Conservation (phyloP, 1,140 invertebrate species). For the Orussus abietinus region DNA sequence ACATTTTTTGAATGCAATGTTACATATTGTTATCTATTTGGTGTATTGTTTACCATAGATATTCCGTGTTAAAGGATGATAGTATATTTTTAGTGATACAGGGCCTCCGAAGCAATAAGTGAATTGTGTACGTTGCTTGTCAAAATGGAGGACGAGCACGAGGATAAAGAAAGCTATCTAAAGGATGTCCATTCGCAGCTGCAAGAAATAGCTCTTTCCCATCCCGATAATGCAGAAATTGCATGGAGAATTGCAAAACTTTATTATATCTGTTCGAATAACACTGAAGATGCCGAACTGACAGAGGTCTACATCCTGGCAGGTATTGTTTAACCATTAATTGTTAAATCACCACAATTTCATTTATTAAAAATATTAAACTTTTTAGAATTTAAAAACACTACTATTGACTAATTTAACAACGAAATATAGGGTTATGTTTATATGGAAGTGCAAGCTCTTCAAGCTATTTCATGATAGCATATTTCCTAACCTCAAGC, state of each 20-base stretch:
- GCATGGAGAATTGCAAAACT: conserved; percentile 69
- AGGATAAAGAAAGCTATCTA: conserved; percentile 30
- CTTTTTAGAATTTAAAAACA: background rate
- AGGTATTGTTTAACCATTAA: conserved; percentile 46
- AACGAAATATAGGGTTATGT: background rate
- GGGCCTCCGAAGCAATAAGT: conserved; percentile 37
- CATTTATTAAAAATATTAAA: background rate
- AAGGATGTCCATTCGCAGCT: conserved; percentile 37
- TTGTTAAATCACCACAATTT: background rate
- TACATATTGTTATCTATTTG: conserved; percentile 1
- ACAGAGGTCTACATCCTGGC: conserved; percentile 57
- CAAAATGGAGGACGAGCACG: conserved; percentile 29
- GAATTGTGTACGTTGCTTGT: conserved; percentile 28
- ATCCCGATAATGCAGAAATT: conserved; percentile 54
- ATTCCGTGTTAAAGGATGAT: conserved; percentile 30
- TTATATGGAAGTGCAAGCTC: conserved; percentile 7
- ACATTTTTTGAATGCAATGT: background rate
- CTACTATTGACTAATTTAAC: conserved; percentile 1
- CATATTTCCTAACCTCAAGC: conserved; percentile 9
- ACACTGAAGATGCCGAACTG: conserved; percentile 48
- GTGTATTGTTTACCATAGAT: conserved; percentile 9
- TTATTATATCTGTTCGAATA: conserved; percentile 55
- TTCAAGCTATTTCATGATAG: conserved; percentile 3
- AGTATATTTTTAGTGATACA: conserved; percentile 49
- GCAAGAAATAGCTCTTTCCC: conserved; percentile 38